phyloP scores from a whole-genome alignment of 2,888 invertebrate genomes.

The Allacma fusca region DNA sequence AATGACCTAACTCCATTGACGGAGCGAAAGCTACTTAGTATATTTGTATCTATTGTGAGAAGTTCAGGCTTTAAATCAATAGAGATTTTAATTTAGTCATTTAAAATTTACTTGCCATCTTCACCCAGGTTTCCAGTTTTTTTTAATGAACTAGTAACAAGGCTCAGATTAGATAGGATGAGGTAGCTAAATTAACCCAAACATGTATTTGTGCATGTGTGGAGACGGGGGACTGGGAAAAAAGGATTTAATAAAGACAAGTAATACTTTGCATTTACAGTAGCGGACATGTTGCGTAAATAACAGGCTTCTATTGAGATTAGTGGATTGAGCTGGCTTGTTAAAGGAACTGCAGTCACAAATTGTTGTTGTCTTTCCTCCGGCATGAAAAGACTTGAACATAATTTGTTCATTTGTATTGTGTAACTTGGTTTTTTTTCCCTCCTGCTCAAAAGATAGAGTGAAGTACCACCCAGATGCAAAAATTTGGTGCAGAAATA shows the following conservation, averaged over 20 bases:
- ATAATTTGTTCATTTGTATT: not conserved
- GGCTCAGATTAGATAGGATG: too few species aligned
- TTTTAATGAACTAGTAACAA: too few species aligned
- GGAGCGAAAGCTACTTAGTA: too few species aligned
- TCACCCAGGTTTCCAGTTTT: too few species aligned
- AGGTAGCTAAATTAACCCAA: too few species aligned
- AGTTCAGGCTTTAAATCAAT: too few species aligned
- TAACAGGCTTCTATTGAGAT: slow-evolving; percentile 12
- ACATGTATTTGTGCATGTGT: too few species aligned
- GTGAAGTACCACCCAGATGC: slow-evolving; percentile 52
- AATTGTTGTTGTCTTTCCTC: slow-evolving; percentile 1
- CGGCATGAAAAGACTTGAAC: not conserved
- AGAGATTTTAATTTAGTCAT: too few species aligned
- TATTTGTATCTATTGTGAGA: too few species aligned
- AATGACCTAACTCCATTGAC: too few species aligned
- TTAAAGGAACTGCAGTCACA: not conserved
- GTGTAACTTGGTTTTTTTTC: not conserved
- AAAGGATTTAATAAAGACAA: slow-evolving; percentile 7
- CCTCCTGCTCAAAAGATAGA: too few species aligned
- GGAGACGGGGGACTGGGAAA: not conserved
- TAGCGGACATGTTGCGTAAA: slow-evolving; percentile 12
- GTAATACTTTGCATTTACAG: slow-evolving; percentile 6
- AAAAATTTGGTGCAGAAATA: slow-evolving; percentile 50
- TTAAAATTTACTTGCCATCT: too few species aligned
- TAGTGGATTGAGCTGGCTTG: not conserved